Evolutionary conservation across 2,797 vertebrate genomes (phyloP), one percentile per base, ranked within the genome.

Genomic region (Hydrophis major): DNA sequence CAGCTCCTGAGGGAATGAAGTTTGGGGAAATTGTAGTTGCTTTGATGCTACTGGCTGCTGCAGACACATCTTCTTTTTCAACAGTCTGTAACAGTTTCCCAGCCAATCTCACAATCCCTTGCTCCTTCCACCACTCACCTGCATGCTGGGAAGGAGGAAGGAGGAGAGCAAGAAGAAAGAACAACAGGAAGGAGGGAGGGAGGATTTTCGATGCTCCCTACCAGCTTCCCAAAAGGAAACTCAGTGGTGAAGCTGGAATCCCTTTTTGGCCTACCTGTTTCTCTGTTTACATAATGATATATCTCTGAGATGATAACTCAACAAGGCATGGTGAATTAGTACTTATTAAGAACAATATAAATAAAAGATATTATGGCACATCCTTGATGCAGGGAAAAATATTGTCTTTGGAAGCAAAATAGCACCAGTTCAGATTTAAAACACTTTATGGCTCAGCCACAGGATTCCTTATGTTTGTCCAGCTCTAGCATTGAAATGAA

Each of bases 401-500:
- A 16, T 86, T 69, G 12, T 22, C 61, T 22, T 90, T 87, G 11
- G 61, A 47, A 87, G 22, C 32, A 90, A 28, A 37, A 61, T 32
- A 87, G 60, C 27, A 86, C 18, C 50, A 22, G 13, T 60, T 55
- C 88, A 86, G 59, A 88, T 50, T n/a, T 60, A 87, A 88, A 88
- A 16, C 53, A 60, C 27, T 50, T 60, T 86, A 28, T 47, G 32
- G 28, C 56, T 91, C 10, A 83, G 56, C 7, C 47, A 91, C 6
- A 50, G 78, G 61, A 14, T 86, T 91, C 61, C 56, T 89, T 91
- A n/a, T 93, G n/a, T 89, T 89, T 93, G 87, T 89, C 50, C 87
- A 86, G 27, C 56, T 63, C 59, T 66, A 91, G 25, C 32, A 89
- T 47, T 89, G 69, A 63, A 37, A 28, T 11, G 32, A 63, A 66